Percentiles rank a stretch among this genome's conserved stretches.
These are phyloP conservation scores for Epirrita christyi DNA, from an alignment of 2,888 invertebrate genomes.

Conservation along the genomic window DNA sequence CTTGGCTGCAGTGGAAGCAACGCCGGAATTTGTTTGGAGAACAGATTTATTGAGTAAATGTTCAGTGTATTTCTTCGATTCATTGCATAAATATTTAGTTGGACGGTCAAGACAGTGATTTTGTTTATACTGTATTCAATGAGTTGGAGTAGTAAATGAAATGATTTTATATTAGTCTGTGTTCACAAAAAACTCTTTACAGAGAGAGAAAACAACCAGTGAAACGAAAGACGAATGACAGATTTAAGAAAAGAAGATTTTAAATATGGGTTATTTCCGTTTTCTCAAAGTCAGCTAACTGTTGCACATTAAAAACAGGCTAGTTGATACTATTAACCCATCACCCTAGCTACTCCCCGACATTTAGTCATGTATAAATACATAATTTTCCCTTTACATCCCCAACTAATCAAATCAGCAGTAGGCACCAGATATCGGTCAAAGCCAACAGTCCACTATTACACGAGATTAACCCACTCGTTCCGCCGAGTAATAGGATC, in stretches of 20 bases:
- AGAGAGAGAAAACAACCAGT: too few relatives aligned
- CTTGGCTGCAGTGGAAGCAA: slow-evolving; percentile 20
- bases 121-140: slow-evolving; percentile 18
- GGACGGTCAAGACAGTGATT: slow-evolving; percentile 5
- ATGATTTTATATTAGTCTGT: neutral
- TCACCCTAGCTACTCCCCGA: neutral
- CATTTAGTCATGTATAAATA: too few relatives aligned
- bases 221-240: too few relatives aligned
- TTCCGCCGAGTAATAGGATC: slow-evolving; percentile 26
- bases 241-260: too few relatives aligned
- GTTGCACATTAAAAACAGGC: too few relatives aligned
- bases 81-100: slow-evolving; percentile 28
- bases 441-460: slow-evolving; percentile 25
- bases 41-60: slow-evolving; percentile 33
- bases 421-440: slow-evolving; percentile 22
- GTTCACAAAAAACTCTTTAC: too few relatives aligned
- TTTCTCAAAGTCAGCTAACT: too few relatives aligned
- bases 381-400: neutral
- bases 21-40: slow-evolving; percentile 14
- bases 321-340: too few relatives aligned
- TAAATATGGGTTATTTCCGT: too few relatives aligned
- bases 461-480: slow-evolving; percentile 31
- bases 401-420: slow-evolving; percentile 14
- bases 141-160: slow-evolving; percentile 4
- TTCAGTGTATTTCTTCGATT: slow-evolving; percentile 14